Conservation (phyloP, 2,113 vertebrate genomes). For the Ia io region DNA sequence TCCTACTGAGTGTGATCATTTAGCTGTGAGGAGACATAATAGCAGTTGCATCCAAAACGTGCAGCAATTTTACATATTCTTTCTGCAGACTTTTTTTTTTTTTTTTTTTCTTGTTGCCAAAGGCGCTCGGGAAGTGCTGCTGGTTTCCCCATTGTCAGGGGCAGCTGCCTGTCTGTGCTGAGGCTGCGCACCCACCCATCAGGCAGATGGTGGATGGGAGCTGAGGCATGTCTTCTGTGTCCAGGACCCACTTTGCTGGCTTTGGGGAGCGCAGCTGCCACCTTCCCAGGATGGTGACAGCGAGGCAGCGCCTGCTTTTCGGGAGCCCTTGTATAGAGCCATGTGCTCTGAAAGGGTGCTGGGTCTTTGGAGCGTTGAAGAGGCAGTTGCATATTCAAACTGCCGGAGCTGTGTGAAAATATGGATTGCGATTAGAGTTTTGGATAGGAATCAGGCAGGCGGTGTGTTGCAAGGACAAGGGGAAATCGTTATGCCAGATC, state of each 20-base stretch:
- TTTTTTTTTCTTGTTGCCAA: conserved; percentile 82
- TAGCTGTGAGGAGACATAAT: conserved; percentile 84
- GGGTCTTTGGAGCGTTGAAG: conserved; percentile 77
- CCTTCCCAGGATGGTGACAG: conserved; percentile 68
- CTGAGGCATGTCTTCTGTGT: conserved; percentile 81
- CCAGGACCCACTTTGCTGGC: conserved; percentile 80
- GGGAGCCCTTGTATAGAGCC: conserved; percentile 76
- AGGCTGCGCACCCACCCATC: conserved; percentile 69
- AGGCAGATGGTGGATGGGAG: conserved; percentile 84
- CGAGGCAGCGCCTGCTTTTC: conserved; percentile 76
- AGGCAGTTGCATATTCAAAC: conserved; percentile 82
- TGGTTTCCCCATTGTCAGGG: conserved; percentile 82
- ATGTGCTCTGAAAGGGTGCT: conserved; percentile 77
- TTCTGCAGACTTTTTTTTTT: conserved; percentile 82
- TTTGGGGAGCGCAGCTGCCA: conserved; percentile 81
- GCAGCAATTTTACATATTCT: conserved; percentile 86
- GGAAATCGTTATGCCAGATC: conserved; percentile 43
- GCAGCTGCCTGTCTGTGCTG: conserved; percentile 83
- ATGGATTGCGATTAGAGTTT: conserved; percentile 80
- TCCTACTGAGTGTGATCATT: conserved; percentile 81
- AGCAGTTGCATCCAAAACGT: conserved; percentile 83
- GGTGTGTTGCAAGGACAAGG: conserved; percentile 24
- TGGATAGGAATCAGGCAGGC: conserved; percentile 58
- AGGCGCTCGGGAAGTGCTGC: conserved; percentile 81
- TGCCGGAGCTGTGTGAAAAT: conserved; percentile 81